phyloP scores from a whole-genome alignment of 2,888 invertebrate species.

The Archips crataeganus region DNA sequence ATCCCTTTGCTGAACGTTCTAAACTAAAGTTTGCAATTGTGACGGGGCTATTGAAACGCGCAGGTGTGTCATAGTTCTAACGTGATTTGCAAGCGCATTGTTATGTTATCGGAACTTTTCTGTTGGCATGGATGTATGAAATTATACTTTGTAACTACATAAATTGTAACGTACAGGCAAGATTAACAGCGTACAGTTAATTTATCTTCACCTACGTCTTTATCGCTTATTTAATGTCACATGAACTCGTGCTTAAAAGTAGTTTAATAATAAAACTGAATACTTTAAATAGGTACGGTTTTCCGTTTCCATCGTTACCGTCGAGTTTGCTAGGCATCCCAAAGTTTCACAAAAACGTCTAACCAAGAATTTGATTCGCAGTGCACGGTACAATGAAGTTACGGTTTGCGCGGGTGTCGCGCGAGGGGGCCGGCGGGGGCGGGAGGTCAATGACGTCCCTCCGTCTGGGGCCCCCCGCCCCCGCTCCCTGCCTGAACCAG shows the following conservation, averaged over 20 bases:
- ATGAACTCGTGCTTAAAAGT: neutral
- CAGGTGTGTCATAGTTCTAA: constrained; percentile 16
- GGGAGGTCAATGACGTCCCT: constrained; percentile 83
- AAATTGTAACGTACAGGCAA: neutral
- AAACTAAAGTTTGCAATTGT: neutral
- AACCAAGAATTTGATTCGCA: constrained; percentile 77
- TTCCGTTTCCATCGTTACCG: neutral
- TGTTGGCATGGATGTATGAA: constrained; percentile 1
- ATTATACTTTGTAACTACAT: constrained; percentile 8
- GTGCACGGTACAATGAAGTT: constrained; percentile 76
- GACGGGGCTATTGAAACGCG: constrained; percentile 24
- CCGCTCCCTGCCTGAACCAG: constrained; percentile 61
- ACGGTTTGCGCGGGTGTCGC: constrained; percentile 74
- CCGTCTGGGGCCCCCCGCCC: constrained; percentile 71
- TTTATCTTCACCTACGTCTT: constrained; percentile 7
- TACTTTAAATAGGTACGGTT: neutral
- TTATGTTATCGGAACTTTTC: constrained; percentile 24
- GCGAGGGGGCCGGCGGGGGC: constrained; percentile 58
- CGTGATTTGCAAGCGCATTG: constrained; percentile 19
- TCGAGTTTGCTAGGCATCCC: constrained; percentile 15
- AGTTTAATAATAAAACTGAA: neutral
- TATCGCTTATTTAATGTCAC: constrained; percentile 15
- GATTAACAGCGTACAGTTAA: neutral
- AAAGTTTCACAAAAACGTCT: constrained; percentile 59
- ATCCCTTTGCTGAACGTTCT: constrained; percentile 15